Percentiles rank a stretch among this genome's conserved stretches.
Evolutionary conservation across 2,113 vertebrate species (phyloP).

Genomic region (Pollachius pollachius): DNA sequence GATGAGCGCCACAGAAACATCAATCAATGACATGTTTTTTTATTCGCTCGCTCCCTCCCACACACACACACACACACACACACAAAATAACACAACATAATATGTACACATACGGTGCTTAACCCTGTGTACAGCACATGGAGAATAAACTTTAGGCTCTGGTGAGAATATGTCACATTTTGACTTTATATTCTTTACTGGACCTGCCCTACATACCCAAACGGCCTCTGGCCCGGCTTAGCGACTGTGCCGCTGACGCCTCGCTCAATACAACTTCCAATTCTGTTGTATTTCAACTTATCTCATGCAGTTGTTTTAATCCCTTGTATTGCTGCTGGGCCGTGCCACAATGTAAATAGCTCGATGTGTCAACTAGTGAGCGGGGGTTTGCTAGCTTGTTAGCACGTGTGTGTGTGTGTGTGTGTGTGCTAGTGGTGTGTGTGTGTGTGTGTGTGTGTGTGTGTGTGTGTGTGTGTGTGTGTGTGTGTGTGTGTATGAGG

Average conservation of each 20-base stretch:
- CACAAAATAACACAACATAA: background rate
- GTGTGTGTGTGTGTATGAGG: constrained; percentile 21
- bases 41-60: background rate
- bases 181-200: too few relatives aligned
- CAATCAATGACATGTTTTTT: constrained; percentile 31
- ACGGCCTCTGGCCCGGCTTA: too few relatives aligned
- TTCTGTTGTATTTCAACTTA: background rate
- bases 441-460: background rate
- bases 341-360: constrained; percentile 19
- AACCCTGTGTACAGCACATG: too few relatives aligned
- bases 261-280: background rate
- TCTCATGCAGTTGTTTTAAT: background rate
- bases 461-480: constrained; percentile 29
- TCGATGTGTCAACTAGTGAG: constrained; percentile 36
- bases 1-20: constrained; percentile 42
- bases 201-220: too few relatives aligned
- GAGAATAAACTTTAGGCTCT: too few relatives aligned
- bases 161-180: too few relatives aligned
- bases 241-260: too few relatives aligned
- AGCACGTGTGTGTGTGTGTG: constrained; percentile 16
- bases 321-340: constrained; percentile 10
- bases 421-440: constrained; percentile 16
- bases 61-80: background rate
- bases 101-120: background rate
- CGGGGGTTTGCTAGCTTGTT: constrained; percentile 19